Evolutionary conservation across 2,888 invertebrate genomes (phyloP).

Genomic region (Gymnosoma rotundatum): DNA sequence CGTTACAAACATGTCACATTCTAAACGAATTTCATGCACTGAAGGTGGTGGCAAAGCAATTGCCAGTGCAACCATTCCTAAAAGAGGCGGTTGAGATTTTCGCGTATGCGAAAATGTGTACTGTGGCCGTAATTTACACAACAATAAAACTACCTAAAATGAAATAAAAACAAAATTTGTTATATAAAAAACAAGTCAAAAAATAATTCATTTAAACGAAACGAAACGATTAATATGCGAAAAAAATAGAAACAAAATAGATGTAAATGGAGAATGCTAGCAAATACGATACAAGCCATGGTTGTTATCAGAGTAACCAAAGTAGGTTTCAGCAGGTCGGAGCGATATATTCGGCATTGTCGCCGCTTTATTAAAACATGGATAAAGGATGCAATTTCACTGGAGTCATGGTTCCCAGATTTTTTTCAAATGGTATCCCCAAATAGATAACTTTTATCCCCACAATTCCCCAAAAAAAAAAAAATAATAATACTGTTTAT

Average conservation of each 20-base stretch:
- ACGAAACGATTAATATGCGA: neutral
- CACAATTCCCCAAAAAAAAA: too few species aligned
- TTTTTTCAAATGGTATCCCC: too few species aligned
- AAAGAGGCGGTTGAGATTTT: conserved; percentile 91
- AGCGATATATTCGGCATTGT: too few species aligned
- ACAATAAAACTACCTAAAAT: conserved; percentile 93
- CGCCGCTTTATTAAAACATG: too few species aligned
- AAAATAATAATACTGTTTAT: too few species aligned
- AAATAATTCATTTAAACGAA: neutral
- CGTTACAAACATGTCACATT: conserved; percentile 98
- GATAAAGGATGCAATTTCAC: too few species aligned
- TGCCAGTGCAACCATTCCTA: conserved; percentile 97
- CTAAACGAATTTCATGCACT: conserved; percentile 97
- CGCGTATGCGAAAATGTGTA: conserved; percentile 95
- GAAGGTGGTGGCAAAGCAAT: conserved; percentile 98
- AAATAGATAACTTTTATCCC: too few species aligned
- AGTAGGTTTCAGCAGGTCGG: too few species aligned
- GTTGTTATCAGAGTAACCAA: too few species aligned
- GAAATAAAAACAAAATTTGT: conserved; percentile 20
- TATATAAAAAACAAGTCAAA: neutral
- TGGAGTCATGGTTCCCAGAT: too few species aligned
- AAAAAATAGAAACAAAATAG: neutral
- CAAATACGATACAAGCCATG: too few species aligned
- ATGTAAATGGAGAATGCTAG: neutral
- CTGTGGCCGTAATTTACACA: conserved; percentile 95